Conservation (phyloP, 2,797 vertebrate genomes). For the Pampus argenteus region DNA sequence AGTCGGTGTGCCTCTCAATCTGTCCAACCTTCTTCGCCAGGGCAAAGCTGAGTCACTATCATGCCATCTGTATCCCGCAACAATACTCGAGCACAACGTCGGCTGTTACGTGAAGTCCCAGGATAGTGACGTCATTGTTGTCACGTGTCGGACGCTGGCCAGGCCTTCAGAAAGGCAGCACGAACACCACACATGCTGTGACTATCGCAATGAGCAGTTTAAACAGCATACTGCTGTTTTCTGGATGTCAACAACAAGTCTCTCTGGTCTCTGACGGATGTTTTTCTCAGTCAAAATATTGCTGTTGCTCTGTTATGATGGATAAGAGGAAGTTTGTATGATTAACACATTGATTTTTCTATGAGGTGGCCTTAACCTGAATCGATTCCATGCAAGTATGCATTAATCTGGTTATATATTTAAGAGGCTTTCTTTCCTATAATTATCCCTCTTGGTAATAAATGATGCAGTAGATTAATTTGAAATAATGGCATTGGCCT, state of each 20-base stretch:
- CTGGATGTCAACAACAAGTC: conserved; percentile 5
- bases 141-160: conserved; percentile 12
- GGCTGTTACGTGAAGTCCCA: conserved; percentile 19
- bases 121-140: conserved; percentile 19
- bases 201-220: conserved; percentile 4
- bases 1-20: conserved; percentile 2
- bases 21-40: conserved; percentile 15
- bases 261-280: neutral
- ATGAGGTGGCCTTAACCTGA: conserved; percentile 39
- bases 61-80: neutral
- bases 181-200: conserved; percentile 13
- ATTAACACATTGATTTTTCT: conserved; percentile 52
- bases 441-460: conserved; percentile 47
- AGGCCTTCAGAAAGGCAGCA: conserved; percentile 26
- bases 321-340: conserved; percentile 26
- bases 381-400: conserved; percentile 39
- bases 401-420: conserved; percentile 42
- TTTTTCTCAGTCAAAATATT: neutral
- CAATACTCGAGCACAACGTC: conserved; percentile 9
- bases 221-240: conserved; percentile 12
- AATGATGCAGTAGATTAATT: conserved; percentile 37
- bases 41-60: conserved; percentile 1
- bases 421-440: conserved; percentile 29
- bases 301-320: neutral
- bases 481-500: conserved; percentile 36